Conservation (phyloP, 2,888 invertebrate species). For the Sinhomidia bicolor region DNA sequence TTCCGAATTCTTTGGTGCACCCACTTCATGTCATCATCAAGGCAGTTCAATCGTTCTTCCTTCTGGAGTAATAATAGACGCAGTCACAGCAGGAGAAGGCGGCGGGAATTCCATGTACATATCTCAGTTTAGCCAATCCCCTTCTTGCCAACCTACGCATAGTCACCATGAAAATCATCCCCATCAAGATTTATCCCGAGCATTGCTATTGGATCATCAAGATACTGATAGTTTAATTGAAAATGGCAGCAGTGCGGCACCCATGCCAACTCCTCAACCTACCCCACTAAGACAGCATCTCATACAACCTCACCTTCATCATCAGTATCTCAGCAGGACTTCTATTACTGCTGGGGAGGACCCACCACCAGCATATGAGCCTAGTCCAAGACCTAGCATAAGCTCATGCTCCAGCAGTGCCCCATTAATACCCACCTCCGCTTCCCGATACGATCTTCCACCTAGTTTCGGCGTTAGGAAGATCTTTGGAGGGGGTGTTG, state of each 20-base stretch:
- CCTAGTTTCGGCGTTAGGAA: conserved; percentile 55
- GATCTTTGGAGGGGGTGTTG: conserved; percentile 58
- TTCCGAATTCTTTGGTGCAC: conserved; percentile 66
- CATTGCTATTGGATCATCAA: conserved; percentile 37
- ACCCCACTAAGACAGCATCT: conserved; percentile 9
- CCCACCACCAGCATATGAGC: conserved; percentile 68
- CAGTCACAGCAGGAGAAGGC: neutral
- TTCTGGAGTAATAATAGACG: neutral
- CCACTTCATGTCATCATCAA: conserved; percentile 17
- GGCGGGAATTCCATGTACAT: conserved; percentile 10
- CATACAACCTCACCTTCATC: neutral
- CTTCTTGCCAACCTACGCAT: conserved; percentile 63
- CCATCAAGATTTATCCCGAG: conserved; percentile 52
- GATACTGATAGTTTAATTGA: conserved; percentile 23
- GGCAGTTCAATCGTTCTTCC: neutral
- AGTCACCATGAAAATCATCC: conserved; percentile 73
- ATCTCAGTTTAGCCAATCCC: conserved; percentile 55
- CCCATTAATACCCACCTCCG: conserved; percentile 53
- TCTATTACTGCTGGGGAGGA: neutral
- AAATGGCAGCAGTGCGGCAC: conserved; percentile 28
- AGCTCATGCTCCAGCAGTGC: conserved; percentile 60
- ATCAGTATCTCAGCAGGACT: neutral
- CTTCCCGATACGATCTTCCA: conserved; percentile 56
- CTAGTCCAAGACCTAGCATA: conserved; percentile 55
- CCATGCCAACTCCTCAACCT: conserved; percentile 13